A percentile compares a stretch with the other conserved stretches of the same genome.
These are phyloP conservation scores for Heliconius erato DNA, from an alignment of 2,888 invertebrate genomes.

Conservation along the genomic window DNA sequence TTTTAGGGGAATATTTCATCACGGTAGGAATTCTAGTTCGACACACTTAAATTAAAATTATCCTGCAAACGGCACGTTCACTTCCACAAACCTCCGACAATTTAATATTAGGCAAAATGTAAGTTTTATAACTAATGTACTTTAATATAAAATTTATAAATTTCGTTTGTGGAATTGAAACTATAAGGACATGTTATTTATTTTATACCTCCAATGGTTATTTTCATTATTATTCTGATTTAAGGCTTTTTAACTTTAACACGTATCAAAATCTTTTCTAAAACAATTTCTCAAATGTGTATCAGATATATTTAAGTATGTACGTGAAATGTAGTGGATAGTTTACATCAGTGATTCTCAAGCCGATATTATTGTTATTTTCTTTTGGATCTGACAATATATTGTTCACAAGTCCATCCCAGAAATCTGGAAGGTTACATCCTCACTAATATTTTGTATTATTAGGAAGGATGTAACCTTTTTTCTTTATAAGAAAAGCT, in stretches of 20 bases:
- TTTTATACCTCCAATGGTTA: background rate
- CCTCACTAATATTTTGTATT: background rate
- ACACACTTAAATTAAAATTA: conserved; percentile 43
- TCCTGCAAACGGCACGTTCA: conserved; percentile 29
- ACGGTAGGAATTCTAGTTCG: conserved; percentile 47
- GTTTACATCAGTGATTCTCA: background rate
- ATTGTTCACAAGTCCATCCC: background rate
- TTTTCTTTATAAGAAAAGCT: conserved; percentile 4
- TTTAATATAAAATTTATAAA: background rate
- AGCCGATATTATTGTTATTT: background rate
- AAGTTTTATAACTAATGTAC: background rate
- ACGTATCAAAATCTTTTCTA: background rate
- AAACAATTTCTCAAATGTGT: background rate
- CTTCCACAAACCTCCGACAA: conserved; percentile 24
- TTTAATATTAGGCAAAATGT: conserved; percentile 21
- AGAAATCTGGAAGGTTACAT: background rate
- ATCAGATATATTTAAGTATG: background rate
- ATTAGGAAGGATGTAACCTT: background rate
- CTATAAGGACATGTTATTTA: background rate
- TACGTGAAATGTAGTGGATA: background rate
- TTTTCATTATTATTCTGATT: background rate
- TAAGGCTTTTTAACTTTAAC: background rate
- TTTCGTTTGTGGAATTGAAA: background rate
- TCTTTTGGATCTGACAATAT: background rate
- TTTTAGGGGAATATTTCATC: conserved; percentile 46